These are phyloP conservation scores for Chloromyia formosa DNA, from an alignment of 2,888 invertebrate species.

Conservation along the genomic window DNA sequence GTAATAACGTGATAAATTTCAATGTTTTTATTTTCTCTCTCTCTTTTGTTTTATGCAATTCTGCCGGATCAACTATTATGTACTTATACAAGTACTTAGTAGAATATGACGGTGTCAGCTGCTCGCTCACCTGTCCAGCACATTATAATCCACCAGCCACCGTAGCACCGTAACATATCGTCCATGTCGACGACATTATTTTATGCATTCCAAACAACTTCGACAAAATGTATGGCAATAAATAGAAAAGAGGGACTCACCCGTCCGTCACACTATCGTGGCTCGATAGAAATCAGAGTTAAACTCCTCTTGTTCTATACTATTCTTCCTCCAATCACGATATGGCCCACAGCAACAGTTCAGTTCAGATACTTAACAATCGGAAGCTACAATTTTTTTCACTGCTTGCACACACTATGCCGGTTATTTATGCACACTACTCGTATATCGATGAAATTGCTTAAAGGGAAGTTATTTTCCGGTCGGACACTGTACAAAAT, in stretches of 20 bases:
- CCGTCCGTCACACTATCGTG: too few species aligned
- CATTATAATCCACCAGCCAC: background rate
- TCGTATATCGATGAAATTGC: background rate
- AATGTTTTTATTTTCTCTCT: too few species aligned
- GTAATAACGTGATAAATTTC: background rate
- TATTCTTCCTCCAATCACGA: too few species aligned
- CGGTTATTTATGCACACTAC: constrained; percentile 27
- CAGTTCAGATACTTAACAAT: too few species aligned
- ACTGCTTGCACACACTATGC: constrained; percentile 1
- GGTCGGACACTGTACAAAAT: constrained; percentile 16
- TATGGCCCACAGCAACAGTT: too few species aligned
- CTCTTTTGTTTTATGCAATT: background rate
- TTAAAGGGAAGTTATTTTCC: constrained; percentile 38
- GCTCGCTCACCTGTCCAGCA: too few species aligned
- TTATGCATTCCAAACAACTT: constrained; percentile 3
- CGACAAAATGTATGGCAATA: background rate
- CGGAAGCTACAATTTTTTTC: too few species aligned
- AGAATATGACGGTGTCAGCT: too few species aligned
- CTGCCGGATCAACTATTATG: background rate
- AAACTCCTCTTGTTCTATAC: too few species aligned
- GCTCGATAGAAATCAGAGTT: too few species aligned
- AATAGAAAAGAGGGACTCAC: too few species aligned
- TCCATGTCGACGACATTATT: background rate
- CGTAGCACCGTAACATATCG: background rate
- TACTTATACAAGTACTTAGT: background rate